These are phyloP conservation scores for Lipophrys pholis DNA, from an alignment of 2,113 vertebrate genomes.

Conservation along the genomic window DNA sequence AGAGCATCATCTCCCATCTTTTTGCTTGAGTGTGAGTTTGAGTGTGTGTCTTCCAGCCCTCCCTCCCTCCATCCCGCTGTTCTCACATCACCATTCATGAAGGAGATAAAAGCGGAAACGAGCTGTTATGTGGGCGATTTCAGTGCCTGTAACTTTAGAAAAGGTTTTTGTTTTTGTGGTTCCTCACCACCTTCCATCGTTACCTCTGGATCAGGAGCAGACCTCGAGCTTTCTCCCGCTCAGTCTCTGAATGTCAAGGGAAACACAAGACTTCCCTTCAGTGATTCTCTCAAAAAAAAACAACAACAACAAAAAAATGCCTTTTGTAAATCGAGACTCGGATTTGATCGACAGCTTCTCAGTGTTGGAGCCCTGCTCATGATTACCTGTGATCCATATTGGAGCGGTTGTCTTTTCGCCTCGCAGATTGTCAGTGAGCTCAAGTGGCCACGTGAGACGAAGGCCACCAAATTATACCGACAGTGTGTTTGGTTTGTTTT, in stretches of 20 bases:
- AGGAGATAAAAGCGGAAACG: slow-evolving; percentile 12
- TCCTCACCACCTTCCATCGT: slow-evolving; percentile 18
- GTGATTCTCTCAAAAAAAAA: slow-evolving; percentile 38
- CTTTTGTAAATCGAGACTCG: slow-evolving; percentile 59
- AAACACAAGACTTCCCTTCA: slow-evolving; percentile 43
- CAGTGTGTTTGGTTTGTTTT: not conserved
- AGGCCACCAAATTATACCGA: not conserved
- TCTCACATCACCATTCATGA: not conserved
- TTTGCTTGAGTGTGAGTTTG: slow-evolving; percentile 10
- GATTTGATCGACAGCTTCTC: slow-evolving; percentile 49
- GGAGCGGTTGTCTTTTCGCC: slow-evolving; percentile 45
- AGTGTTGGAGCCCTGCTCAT: slow-evolving; percentile 31
- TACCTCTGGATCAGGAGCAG: slow-evolving; percentile 54
- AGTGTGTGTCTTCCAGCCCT: slow-evolving; percentile 3
- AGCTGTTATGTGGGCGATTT: not conserved
- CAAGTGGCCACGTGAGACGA: slow-evolving; percentile 59
- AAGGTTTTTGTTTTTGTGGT: not conserved
- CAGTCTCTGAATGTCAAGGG: slow-evolving; percentile 47
- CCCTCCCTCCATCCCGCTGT: slow-evolving; percentile 13
- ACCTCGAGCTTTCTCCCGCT: slow-evolving; percentile 18
- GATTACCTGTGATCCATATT: slow-evolving; percentile 60
- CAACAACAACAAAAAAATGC: slow-evolving; percentile 27
- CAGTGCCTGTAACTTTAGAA: slow-evolving; percentile 21
- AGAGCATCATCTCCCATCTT: slow-evolving; percentile 29
- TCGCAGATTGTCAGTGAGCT: slow-evolving; percentile 15